Percentiles rank a stretch among this genome's conserved stretches.
Conservation (phyloP, 2,113 vertebrate genomes). For the Tachycineta bicolor region DNA sequence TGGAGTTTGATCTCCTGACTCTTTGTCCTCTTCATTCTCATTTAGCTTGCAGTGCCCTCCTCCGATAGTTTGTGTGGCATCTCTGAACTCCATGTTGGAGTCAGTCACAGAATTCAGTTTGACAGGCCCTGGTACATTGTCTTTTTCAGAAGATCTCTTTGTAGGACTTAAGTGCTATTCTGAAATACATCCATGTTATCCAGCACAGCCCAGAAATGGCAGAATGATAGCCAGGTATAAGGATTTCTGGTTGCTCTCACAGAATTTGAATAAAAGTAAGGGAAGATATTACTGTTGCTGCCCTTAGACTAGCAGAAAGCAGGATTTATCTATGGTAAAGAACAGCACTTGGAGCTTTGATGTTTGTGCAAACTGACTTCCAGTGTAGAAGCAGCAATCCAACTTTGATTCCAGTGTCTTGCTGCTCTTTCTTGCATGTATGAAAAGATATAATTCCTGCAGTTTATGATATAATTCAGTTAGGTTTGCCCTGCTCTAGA, state of each 20-base stretch:
- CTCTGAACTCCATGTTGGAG: background rate
- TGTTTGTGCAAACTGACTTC: background rate
- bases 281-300: background rate
- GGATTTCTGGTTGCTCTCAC: background rate
- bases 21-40: background rate
- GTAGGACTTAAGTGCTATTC: background rate
- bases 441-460: background rate
- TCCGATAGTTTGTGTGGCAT: background rate
- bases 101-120: background rate
- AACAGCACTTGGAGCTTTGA: background rate
- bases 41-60: background rate
- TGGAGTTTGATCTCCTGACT: background rate
- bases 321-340: background rate
- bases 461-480: background rate
- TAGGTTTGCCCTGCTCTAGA: background rate
- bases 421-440: background rate
- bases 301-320: background rate
- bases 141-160: background rate
- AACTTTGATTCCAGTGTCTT: background rate
- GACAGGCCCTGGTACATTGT: background rate
- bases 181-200: background rate
- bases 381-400: background rate
- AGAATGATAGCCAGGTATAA: background rate
- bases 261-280: background rate
- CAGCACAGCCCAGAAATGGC: background rate